These are phyloP conservation scores for Ciconia maguari DNA, from an alignment of 2,113 vertebrate genomes.

Conservation along the genomic window DNA sequence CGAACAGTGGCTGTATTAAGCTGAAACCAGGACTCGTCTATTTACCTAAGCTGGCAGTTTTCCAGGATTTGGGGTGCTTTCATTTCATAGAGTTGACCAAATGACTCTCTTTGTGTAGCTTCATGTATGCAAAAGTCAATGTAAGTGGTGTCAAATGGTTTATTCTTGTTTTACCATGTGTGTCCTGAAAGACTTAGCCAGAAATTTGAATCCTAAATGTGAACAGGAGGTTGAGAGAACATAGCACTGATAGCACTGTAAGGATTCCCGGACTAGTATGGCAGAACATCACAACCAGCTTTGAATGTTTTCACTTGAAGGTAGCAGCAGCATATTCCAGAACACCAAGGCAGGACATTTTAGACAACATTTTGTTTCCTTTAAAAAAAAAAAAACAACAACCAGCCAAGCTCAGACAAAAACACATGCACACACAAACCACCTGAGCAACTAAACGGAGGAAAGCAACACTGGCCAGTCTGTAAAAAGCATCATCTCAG, in stretches of 20 bases:
- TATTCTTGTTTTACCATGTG: not conserved
- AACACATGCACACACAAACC: not conserved
- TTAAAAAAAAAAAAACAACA: not conserved
- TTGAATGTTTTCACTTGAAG: not conserved
- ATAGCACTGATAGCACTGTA: not conserved
- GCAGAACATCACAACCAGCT: not conserved
- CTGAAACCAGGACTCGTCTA: not conserved
- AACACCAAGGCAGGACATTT: not conserved
- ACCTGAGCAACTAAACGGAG: not conserved
- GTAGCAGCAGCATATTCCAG: not conserved
- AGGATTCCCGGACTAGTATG: not conserved
- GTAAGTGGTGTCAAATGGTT: not conserved
- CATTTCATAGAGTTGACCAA: not conserved
- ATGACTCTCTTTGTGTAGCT: not conserved
- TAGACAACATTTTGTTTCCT: not conserved
- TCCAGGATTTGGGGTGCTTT: not conserved
- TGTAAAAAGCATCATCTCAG: not conserved
- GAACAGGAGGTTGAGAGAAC: not conserved
- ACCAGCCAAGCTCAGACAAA: not conserved
- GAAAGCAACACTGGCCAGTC: not conserved
- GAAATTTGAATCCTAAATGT: not conserved
- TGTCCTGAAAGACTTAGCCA: not conserved
- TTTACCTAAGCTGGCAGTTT: not conserved
- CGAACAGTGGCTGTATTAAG: not conserved
- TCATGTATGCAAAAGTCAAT: not conserved